phyloP scores from a whole-genome alignment of 2,113 vertebrate genomes.

The Nerophis lumbriciformis region DNA sequence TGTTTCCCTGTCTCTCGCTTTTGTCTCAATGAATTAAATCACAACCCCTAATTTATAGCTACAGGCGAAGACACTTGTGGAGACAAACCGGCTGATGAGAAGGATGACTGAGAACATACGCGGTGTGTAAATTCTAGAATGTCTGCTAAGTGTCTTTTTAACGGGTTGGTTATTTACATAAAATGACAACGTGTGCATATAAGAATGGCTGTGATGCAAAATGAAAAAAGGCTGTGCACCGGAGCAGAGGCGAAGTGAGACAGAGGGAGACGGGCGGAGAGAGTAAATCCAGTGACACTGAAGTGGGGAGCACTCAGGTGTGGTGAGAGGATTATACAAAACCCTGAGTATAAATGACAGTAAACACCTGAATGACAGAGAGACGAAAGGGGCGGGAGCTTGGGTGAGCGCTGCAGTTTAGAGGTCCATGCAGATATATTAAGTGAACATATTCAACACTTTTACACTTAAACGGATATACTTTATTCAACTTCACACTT shows the following conservation, averaged over 20 bases:
- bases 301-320: slow-evolving; percentile 68
- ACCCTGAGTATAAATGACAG: slow-evolving; percentile 71
- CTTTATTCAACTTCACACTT: slow-evolving; percentile 19
- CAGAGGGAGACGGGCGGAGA: slow-evolving; percentile 17
- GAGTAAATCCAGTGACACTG: slow-evolving; percentile 66
- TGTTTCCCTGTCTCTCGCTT: slow-evolving; percentile 65
- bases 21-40: slow-evolving; percentile 68
- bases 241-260: slow-evolving; percentile 30
- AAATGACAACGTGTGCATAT: slow-evolving; percentile 63
- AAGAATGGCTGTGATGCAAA: slow-evolving; percentile 65
- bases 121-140: slow-evolving; percentile 59
- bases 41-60: slow-evolving; percentile 68
- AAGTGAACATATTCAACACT: slow-evolving; percentile 44
- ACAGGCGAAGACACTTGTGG: slow-evolving; percentile 63
- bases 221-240: slow-evolving; percentile 45
- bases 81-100: slow-evolving; percentile 64
- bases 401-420: slow-evolving; percentile 43
- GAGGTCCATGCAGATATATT: slow-evolving; percentile 42
- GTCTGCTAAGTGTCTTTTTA: slow-evolving; percentile 65
- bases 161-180: slow-evolving; percentile 67
- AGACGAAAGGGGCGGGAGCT: slow-evolving; percentile 36
- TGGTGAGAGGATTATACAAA: slow-evolving; percentile 74
- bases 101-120: slow-evolving; percentile 61
- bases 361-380: slow-evolving; percentile 73
- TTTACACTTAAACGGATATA: slow-evolving; percentile 31